Evolutionary conservation across 2,888 invertebrate genomes (phyloP), one percentile per base, ranked within the genome.

Genomic region (Tineola bisselliella): DNA sequence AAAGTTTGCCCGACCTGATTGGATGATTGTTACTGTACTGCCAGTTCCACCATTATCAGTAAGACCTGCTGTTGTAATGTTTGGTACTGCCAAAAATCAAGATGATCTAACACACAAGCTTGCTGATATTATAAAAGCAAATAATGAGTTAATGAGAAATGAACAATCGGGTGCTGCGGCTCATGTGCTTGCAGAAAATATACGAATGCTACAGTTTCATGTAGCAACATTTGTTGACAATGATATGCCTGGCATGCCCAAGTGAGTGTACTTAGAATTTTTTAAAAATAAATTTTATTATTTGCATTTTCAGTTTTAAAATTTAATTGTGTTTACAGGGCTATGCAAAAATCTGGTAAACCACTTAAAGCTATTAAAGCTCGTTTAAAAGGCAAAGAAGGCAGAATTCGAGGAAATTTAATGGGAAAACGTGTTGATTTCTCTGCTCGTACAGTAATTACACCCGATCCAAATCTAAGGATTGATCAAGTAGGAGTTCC

Each of bases 391-490:
- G 98, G 99, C 17, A 99, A 99, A 77, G 99, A 99, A 91, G 99
- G 99, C 0, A 90, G 99, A 71, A 99, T 99, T 71, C 90, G 99
- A 81, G 99, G 99, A 70, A 99, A 99, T 81, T 91, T 99, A 70
- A 99, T 99, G 99, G 99, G 99, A 61, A 99, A 99, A 79, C 97
- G 99, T 88, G 99, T 99, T 0, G 99, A 99, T 76, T 99, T 99
- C 78, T 99, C 99, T 0, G 99, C 98, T 5, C 93, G 99, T 79
- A 99, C 99, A 71, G 99, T 99, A 72, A 97, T 97, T 75, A 99
- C 98, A 17, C 98, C 97, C 0, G 97, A 97, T 89, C 97, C 97
- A 0, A 97, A 97, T 83, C 86, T 97, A 64, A 91, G 96, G 66
- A 98, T 96, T 76, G 98, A 96, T 79, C 97, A 98, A 88, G 98